phyloP scores from a whole-genome alignment of 2,113 vertebrate genomes.

The Trogon surrucura region DNA sequence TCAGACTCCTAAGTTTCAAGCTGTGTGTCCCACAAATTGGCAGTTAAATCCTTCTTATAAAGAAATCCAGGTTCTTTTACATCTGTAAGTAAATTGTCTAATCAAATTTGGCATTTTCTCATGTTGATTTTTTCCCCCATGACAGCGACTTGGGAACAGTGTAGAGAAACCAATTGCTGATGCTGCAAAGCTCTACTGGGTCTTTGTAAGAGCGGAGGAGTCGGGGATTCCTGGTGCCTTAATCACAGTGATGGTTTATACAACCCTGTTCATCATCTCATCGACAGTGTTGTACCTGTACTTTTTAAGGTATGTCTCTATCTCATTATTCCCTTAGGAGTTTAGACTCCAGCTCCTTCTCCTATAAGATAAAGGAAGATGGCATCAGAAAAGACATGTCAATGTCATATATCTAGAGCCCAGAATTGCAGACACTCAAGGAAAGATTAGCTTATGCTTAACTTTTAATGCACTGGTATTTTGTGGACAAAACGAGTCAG shows the following conservation, averaged over 20 bases:
- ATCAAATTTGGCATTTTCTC: background rate
- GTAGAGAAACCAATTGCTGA: slow-evolving; percentile 85
- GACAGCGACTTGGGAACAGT: slow-evolving; percentile 80
- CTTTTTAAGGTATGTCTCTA: slow-evolving; percentile 84
- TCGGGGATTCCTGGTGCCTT: slow-evolving; percentile 82
- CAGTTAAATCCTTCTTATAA: background rate
- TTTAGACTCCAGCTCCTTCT: background rate
- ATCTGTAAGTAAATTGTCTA: background rate
- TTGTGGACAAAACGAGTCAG: background rate
- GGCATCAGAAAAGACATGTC: background rate
- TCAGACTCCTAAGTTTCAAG: background rate
- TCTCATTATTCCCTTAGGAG: background rate
- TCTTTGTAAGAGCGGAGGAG: slow-evolving; percentile 79
- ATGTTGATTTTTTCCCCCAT: background rate
- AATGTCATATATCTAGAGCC: background rate
- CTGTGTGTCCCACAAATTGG: background rate
- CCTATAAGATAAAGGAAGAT: background rate
- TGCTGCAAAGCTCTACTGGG: slow-evolving; percentile 92
- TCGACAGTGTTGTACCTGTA: slow-evolving; percentile 82
- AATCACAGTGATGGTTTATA: slow-evolving; percentile 85
- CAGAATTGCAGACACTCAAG: background rate
- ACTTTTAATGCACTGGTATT: background rate
- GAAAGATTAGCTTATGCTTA: background rate
- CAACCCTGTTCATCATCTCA: slow-evolving; percentile 82
- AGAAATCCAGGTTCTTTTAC: background rate